Percentiles rank a stretch among this genome's conserved stretches.
These are phyloP conservation scores for Gopherus evgoodei DNA, from an alignment of 2,113 vertebrate genomes.

Conservation along the genomic window DNA sequence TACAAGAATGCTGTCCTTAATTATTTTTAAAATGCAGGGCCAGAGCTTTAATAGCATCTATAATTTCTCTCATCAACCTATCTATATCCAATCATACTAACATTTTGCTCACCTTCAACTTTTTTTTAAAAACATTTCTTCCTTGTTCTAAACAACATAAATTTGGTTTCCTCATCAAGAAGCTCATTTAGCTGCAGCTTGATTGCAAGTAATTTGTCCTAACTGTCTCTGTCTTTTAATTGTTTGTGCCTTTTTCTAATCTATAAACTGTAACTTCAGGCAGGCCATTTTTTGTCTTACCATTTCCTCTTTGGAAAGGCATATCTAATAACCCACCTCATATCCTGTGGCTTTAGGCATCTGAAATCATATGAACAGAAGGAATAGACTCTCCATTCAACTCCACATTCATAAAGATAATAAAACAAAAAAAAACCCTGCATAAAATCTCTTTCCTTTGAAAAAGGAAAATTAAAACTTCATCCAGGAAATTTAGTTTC, in stretches of 20 bases:
- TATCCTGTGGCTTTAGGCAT: constrained; percentile 73
- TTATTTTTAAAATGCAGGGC: background rate
- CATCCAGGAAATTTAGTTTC: constrained; percentile 21
- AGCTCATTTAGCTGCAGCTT: constrained; percentile 82
- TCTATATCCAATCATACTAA: constrained; percentile 64
- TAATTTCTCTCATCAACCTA: constrained; percentile 66
- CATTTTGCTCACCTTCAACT: constrained; percentile 78
- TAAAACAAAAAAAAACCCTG: background rate
- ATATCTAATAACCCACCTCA: constrained; percentile 77
- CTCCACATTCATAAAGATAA: constrained; percentile 67
- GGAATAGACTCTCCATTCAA: constrained; percentile 61
- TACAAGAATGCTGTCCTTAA: background rate
- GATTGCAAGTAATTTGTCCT: constrained; percentile 85
- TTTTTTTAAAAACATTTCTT: constrained; percentile 73
- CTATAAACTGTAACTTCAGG: constrained; percentile 84
- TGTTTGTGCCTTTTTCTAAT: constrained; percentile 80
- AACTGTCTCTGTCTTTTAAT: constrained; percentile 82
- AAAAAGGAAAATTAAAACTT: constrained; percentile 67
- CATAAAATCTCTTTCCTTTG: constrained; percentile 49
- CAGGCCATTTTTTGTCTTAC: constrained; percentile 78
- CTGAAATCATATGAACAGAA: constrained; percentile 70
- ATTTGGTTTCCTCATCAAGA: constrained; percentile 82
- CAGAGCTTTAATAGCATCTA: constrained; percentile 39
- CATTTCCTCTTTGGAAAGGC: constrained; percentile 71
- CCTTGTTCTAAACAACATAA: constrained; percentile 78